Evolutionary conservation across 1,140 invertebrate genomes (phyloP).

Genomic region (Tetragonula clypearis): DNA sequence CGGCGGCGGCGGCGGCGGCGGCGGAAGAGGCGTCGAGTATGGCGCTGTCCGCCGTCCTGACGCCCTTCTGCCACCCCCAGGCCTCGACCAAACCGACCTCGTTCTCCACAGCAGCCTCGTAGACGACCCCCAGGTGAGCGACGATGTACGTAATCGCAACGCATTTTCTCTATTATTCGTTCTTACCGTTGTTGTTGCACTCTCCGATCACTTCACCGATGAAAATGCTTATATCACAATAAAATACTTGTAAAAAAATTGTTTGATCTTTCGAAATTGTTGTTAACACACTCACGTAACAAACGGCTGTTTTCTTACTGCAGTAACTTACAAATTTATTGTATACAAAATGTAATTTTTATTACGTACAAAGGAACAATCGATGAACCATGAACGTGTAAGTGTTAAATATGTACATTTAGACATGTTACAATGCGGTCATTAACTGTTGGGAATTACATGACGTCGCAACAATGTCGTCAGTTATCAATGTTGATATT

Average conservation of each 20-base stretch:
- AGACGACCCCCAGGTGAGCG: slow-evolving; percentile 82
- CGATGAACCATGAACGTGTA: too few species aligned
- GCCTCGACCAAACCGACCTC: slow-evolving; percentile 81
- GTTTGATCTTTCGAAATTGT: not conserved
- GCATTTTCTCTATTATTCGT: slow-evolving; percentile 67
- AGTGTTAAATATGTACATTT: too few species aligned
- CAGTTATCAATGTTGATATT: too few species aligned
- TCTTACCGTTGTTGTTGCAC: not conserved
- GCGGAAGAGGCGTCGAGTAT: slow-evolving; percentile 78
- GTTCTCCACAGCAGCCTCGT: slow-evolving; percentile 81
- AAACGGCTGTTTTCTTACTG: too few species aligned
- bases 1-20: slow-evolving; percentile 79
- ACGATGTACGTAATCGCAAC: slow-evolving; percentile 81
- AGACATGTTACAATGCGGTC: too few species aligned
- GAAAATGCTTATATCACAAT: not conserved
- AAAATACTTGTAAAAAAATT: not conserved
- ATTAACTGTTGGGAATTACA: too few species aligned
- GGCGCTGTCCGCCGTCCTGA: slow-evolving; percentile 84
- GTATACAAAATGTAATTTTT: too few species aligned
- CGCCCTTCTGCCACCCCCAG: slow-evolving; percentile 83
- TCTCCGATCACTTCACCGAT: not conserved
- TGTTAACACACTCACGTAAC: too few species aligned
- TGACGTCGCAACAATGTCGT: too few species aligned
- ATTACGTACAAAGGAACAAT: too few species aligned
- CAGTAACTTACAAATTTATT: too few species aligned